These are phyloP conservation scores for Thymelicus lineola DNA, from an alignment of 2,888 invertebrate species.

Conservation along the genomic window DNA sequence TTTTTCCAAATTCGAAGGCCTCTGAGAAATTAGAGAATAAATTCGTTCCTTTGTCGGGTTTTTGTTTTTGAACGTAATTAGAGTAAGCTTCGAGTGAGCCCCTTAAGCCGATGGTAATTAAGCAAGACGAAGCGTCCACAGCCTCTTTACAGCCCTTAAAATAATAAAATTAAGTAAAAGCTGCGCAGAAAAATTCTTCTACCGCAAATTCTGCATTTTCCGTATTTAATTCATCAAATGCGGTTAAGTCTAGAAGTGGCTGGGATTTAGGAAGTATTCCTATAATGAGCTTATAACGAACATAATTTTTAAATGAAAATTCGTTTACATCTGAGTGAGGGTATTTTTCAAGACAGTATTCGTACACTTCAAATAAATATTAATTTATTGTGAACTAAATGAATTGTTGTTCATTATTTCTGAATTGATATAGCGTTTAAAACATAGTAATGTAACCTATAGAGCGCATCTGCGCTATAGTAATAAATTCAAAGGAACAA, in stretches of 20 bases:
- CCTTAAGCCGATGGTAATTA: constrained; percentile 73
- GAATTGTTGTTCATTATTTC: too few relatives aligned
- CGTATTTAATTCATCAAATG: constrained; percentile 26
- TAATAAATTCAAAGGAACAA: too few relatives aligned
- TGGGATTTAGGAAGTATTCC: background rate
- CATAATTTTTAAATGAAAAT: background rate
- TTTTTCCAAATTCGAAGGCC: constrained; percentile 68
- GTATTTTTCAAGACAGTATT: too few relatives aligned
- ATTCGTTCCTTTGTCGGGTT: constrained; percentile 69
- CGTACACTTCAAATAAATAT: too few relatives aligned
- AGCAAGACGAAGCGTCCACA: constrained; percentile 70
- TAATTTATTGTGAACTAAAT: too few relatives aligned
- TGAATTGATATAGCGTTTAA: too few relatives aligned
- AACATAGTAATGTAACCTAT: too few relatives aligned
- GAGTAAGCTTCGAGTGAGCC: constrained; percentile 66
- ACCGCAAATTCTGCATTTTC: constrained; percentile 41
- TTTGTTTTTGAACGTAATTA: constrained; percentile 81
- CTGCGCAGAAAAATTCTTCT: constrained; percentile 52
- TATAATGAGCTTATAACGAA: background rate
- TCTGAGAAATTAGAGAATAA: constrained; percentile 77
- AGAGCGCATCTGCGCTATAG: too few relatives aligned
- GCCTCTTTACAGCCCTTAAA: constrained; percentile 66
- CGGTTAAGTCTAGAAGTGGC: constrained; percentile 11
- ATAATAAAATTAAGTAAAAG: constrained; percentile 69
- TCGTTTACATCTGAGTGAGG: background rate